These are phyloP conservation scores for Prenolepis imparis DNA, from an alignment of 2,888 invertebrate genomes.

Conservation along the genomic window DNA sequence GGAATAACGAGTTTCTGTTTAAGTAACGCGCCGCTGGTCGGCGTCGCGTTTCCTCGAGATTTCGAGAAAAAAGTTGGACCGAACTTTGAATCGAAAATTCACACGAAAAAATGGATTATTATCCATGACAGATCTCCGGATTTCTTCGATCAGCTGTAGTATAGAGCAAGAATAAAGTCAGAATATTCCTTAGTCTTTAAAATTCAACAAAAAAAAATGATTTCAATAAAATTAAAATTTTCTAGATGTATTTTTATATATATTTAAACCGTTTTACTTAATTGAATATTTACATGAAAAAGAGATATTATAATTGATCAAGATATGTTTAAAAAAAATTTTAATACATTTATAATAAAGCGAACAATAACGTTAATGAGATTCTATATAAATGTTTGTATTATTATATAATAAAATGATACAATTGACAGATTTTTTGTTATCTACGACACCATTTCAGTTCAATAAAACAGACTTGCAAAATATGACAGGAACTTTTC, in stretches of 20 bases:
- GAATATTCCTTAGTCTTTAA: neutral
- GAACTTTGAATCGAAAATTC: neutral
- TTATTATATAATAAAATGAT: neutral
- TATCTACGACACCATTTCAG: neutral
- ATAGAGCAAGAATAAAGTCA: neutral
- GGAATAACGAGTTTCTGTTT: slow-evolving; percentile 49
- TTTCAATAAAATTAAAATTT: neutral
- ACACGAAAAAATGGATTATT: neutral
- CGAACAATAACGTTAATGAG: neutral
- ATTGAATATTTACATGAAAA: neutral
- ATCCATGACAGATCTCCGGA: neutral
- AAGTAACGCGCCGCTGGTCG: slow-evolving; percentile 6
- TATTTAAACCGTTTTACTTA: neutral
- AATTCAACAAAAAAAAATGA: neutral
- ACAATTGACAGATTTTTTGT: neutral
- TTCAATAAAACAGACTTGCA: neutral
- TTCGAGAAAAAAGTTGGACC: slow-evolving; percentile 19
- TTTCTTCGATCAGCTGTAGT: slow-evolving; percentile 15
- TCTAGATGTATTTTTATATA: neutral
- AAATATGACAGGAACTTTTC: neutral
- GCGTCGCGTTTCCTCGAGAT: neutral
- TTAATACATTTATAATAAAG: neutral
- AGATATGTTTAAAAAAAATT: neutral
- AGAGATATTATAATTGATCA: neutral
- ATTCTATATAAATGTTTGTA: neutral